Evolutionary conservation across 1,140 invertebrate genomes (phyloP).

Genomic region (Episyrphus balteatus): DNA sequence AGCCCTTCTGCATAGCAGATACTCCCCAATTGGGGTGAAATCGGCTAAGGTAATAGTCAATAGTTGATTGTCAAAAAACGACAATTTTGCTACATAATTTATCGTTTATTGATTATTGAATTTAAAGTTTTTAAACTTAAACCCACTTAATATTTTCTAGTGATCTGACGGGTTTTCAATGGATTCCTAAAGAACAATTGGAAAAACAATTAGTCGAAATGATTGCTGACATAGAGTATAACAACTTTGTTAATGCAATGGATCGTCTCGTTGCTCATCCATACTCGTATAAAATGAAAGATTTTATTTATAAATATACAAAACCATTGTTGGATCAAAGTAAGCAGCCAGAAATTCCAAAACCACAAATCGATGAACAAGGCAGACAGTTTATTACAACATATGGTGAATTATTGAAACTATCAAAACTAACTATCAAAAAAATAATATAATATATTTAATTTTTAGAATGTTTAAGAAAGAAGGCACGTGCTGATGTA

Average conservation of each 20-base stretch:
- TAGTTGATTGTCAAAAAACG: too few relatives aligned
- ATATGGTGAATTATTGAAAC: conserved; percentile 39
- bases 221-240: conserved; percentile 59
- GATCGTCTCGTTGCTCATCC: conserved; percentile 60
- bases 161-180: conserved; percentile 43
- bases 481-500: conserved; percentile 55
- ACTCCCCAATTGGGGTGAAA: too few relatives aligned
- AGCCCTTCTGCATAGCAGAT: too few relatives aligned
- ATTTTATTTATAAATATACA: conserved; percentile 61
- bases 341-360: conserved; percentile 42
- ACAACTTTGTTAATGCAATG: conserved; percentile 60
- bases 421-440: neutral
- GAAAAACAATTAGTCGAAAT: conserved; percentile 58
- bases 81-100: too few relatives aligned
- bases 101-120: too few relatives aligned
- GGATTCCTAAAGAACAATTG: conserved; percentile 58
- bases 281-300: conserved; percentile 51
- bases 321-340: conserved; percentile 44
- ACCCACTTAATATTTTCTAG: conserved; percentile 40
- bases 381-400: conserved; percentile 56
- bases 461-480: conserved; percentile 57
- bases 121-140: too few relatives aligned
- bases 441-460: conserved; percentile 1
- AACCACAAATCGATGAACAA: conserved; percentile 54
- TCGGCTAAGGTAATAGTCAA: too few relatives aligned